Evolutionary conservation across 2,797 vertebrate genomes (phyloP).

Genomic region (Crossoptilon crossoptilon): DNA sequence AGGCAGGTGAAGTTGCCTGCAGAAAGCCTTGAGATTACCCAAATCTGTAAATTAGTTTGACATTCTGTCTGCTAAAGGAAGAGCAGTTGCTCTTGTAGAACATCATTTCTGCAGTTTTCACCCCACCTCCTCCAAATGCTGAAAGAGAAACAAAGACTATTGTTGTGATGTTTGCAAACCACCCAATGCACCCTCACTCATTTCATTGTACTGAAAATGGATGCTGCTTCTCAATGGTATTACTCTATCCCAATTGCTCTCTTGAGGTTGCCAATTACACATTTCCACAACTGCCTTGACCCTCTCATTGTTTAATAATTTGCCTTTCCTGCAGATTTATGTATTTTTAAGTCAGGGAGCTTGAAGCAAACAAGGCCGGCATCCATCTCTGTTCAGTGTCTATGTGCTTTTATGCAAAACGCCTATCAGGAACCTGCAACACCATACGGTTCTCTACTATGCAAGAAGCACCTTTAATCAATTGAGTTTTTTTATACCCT

Average conservation of each 20-base stretch:
- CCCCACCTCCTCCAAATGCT: background rate
- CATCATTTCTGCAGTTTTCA: background rate
- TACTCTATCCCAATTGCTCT: background rate
- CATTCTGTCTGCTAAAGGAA: background rate
- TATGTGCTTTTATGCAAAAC: background rate
- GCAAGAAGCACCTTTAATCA: constrained; percentile 10
- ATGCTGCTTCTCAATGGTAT: background rate
- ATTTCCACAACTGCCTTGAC: background rate
- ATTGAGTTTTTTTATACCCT: background rate
- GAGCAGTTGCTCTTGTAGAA: background rate
- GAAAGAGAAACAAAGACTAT: background rate
- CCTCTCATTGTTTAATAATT: background rate
- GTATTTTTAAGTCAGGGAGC: background rate
- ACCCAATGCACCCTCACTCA: background rate
- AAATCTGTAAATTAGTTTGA: background rate
- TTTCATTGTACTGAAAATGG: background rate
- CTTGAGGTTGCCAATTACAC: background rate
- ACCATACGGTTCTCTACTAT: background rate
- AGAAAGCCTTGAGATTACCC: background rate
- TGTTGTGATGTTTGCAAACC: background rate
- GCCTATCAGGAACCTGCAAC: background rate
- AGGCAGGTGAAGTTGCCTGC: background rate
- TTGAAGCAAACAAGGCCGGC: background rate
- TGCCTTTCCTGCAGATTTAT: background rate
- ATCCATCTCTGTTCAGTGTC: background rate